Base-by-base conservation (phyloP, 2,113 vertebrate species). In the Haliaeetus leucogaster region DNA sequence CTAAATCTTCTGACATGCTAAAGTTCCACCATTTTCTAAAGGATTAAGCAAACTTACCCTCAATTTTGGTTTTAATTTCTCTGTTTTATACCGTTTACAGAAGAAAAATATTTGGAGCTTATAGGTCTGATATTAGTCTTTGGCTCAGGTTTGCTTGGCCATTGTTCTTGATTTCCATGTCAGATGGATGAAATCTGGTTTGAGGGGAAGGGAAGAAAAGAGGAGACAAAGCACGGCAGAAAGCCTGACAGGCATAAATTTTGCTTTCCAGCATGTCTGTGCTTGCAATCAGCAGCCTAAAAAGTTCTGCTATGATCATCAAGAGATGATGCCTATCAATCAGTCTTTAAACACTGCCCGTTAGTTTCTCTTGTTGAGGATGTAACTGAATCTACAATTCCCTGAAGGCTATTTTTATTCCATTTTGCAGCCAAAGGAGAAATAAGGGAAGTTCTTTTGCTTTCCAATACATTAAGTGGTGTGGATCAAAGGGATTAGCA, bases 281-380 rank as follows among this genome's bases (percentile, higher is more conserved):
- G 65, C 82, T 95, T 97, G 86, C 86, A 97, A 96, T 97, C 96
- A 97, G 62, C 91, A 82, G 70, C 56, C n/a, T 62, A n/a, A 92
- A 93, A 88, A 45, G 70, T 78, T 97, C 97, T 98, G 96, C 83
- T 97, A 95, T 83, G 91, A 79, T 95, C 96, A 97, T 97, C 93
- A 97, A 52, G 88, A 89, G 93, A 96, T 92, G 94, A 97, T 95
- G 93, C 58, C 88, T 95, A 96, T 94, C 97, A 96, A 90, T 96
- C 93, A 94, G 68, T 82, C 89, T 94, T 92, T 97, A 97, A 97
- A 95, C 88, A 81, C 89, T 58, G 78, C 36, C 80, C 17, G 15
- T 89, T 74, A 86, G 16, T 42, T 74, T 91, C 74, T 96, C 83
- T 78, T 87, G 27, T 36, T 40, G 91, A 85, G 93, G 93, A 93